These are phyloP conservation scores for Heteronetta atricapilla DNA, from an alignment of 2,113 vertebrate genomes.

Conservation along the genomic window DNA sequence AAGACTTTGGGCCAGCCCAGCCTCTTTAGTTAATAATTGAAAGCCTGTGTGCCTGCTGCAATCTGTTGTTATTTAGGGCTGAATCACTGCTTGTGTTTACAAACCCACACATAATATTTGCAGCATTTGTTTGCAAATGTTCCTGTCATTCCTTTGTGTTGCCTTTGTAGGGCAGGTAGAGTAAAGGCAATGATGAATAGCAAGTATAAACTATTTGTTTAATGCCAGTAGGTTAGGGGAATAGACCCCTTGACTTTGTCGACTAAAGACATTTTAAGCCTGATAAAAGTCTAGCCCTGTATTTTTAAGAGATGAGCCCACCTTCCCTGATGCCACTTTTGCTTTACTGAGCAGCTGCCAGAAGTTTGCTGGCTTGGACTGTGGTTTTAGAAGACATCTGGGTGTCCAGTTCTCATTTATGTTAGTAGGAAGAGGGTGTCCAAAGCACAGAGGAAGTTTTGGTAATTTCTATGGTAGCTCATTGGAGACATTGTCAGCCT, in stretches of 20 bases:
- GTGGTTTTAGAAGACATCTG: background rate
- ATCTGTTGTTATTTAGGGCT: background rate
- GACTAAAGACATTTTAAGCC: background rate
- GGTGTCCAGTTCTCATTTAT: background rate
- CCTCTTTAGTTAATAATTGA: constrained; percentile 29
- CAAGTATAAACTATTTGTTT: background rate
- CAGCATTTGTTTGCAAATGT: constrained; percentile 16
- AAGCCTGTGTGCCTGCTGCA: background rate
- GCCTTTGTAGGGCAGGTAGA: background rate
- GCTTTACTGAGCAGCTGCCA: background rate
- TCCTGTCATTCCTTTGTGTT: background rate
- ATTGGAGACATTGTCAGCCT: background rate
- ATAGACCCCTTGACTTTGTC: background rate
- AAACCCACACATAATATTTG: background rate
- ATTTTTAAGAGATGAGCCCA: background rate
- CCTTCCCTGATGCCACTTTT: background rate
- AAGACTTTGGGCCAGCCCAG: background rate
- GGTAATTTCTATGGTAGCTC: background rate
- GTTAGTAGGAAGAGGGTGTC: background rate
- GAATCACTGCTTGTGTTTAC: constrained; percentile 33
- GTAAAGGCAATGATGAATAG: background rate
- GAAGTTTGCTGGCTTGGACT: rapidly evolving
- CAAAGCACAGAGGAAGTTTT: background rate
- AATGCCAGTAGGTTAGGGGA: background rate
- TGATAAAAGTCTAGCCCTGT: background rate